Percentiles rank a stretch among this genome's conserved stretches.
These are phyloP conservation scores for Agrotis clavis DNA, from an alignment of 2,888 invertebrate genomes.

Conservation along the genomic window DNA sequence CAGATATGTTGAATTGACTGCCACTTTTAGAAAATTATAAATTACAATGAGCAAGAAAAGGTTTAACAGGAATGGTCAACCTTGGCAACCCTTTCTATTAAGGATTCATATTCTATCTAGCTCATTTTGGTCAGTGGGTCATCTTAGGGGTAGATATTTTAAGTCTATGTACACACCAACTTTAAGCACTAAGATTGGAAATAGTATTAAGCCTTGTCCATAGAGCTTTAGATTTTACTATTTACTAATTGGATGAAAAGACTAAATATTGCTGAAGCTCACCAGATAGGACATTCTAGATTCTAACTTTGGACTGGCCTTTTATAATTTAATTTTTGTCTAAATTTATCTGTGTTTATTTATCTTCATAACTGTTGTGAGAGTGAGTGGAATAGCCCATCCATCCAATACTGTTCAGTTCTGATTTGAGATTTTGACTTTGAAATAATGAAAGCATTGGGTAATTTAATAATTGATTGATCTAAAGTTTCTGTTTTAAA, in stretches of 20 bases:
- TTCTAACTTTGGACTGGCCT: neutral
- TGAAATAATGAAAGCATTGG: no score
- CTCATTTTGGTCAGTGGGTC: no score
- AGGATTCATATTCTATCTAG: neutral
- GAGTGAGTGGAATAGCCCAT: no score
- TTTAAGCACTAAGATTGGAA: neutral
- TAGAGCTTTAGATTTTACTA: neutral
- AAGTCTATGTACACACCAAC: neutral
- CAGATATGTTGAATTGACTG: neutral
- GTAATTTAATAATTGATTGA: no score
- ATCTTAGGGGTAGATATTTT: no score
- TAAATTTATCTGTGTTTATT: neutral
- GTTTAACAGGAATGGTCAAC: neutral
- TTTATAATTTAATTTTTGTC: neutral
- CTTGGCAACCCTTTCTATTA: neutral
- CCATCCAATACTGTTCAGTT: no score
- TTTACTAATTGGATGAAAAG: neutral
- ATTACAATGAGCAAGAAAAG: conserved; percentile 1
- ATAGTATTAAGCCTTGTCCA: neutral
- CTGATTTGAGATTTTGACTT: no score
- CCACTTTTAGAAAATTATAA: neutral
- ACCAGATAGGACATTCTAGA: neutral
- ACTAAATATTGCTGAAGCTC: neutral
- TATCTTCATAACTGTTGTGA: no score
- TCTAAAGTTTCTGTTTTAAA: no score